A percentile compares a stretch with the other conserved stretches of the same genome.
phyloP scores from a whole-genome alignment of 2,113 vertebrate genomes.

The Melierax canorus region DNA sequence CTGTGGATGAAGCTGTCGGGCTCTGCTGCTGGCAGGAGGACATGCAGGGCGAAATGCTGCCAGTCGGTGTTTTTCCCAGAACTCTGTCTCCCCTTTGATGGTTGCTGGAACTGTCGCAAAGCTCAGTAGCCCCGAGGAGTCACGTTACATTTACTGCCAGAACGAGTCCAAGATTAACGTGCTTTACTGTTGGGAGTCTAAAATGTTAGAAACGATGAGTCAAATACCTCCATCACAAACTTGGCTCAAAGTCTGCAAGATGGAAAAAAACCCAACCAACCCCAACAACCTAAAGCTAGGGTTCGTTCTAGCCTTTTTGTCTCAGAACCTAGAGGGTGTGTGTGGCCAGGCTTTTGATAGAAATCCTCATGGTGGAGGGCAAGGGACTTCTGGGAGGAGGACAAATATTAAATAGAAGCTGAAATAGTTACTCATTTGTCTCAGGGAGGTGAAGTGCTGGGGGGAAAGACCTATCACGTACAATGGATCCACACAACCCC shows the following conservation, averaged over 20 bases:
- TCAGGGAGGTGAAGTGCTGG: neutral
- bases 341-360: neutral
- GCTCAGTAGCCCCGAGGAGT: conserved; percentile 28
- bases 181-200: neutral
- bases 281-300: neutral
- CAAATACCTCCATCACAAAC: conserved; percentile 1
- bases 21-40: neutral
- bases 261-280: neutral
- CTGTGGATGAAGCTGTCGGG: neutral
- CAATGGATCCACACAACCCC: accelerated
- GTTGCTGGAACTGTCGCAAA: neutral
- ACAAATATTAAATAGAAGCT: neutral
- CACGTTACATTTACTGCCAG: neutral
- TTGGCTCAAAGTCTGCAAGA: neutral
- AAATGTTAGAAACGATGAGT: conserved; percentile 40
- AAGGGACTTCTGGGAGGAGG: neutral
- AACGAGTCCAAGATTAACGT: neutral
- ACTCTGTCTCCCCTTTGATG: neutral
- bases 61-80: conserved; percentile 11
- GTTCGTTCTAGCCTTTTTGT: neutral
- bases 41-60: accelerated
- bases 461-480: neutral
- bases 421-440: neutral
- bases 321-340: neutral
- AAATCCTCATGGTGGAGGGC: neutral